These are phyloP conservation scores for Drosophila engyochracea DNA, from an alignment of 2,888 invertebrate genomes.

Conservation along the genomic window DNA sequence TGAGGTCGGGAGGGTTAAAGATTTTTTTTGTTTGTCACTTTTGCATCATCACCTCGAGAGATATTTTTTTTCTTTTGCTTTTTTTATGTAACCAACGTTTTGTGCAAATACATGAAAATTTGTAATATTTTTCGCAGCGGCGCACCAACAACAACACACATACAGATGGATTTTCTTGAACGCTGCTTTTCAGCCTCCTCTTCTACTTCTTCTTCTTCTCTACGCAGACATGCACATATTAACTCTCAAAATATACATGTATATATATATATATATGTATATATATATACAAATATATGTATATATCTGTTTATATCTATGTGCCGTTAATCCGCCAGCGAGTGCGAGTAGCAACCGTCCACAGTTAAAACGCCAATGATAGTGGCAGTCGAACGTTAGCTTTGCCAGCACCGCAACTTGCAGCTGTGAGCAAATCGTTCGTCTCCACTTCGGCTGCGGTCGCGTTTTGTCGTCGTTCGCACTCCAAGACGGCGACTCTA, in stretches of 20 bases:
- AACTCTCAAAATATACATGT: conserved; percentile 47
- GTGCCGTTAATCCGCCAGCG: conserved; percentile 82
- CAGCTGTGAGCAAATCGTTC: conserved; percentile 42
- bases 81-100: conserved; percentile 74
- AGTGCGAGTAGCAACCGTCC: conserved; percentile 83
- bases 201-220: conserved; percentile 47
- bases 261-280: conserved; percentile 35
- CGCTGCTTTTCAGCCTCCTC: conserved; percentile 67
- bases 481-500: conserved; percentile 10
- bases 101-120: conserved; percentile 69
- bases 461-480: conserved; percentile 14
- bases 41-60: conserved; percentile 54
- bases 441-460: conserved; percentile 31
- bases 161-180: conserved; percentile 72
- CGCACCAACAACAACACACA: conserved; percentile 72
- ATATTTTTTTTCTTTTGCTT: conserved; percentile 10
- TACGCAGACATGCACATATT: conserved; percentile 71
- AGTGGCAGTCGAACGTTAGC: conserved; percentile 62
- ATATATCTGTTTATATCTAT: conserved; percentile 52
- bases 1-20: conserved; percentile 12
- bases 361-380: conserved; percentile 86
- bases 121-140: conserved; percentile 64
- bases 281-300: conserved; percentile 37
- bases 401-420: conserved; percentile 52
- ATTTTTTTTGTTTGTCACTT: conserved; percentile 39